Conservation (phyloP, 2,888 invertebrate genomes). For the Eurytoma adleriae region DNA sequence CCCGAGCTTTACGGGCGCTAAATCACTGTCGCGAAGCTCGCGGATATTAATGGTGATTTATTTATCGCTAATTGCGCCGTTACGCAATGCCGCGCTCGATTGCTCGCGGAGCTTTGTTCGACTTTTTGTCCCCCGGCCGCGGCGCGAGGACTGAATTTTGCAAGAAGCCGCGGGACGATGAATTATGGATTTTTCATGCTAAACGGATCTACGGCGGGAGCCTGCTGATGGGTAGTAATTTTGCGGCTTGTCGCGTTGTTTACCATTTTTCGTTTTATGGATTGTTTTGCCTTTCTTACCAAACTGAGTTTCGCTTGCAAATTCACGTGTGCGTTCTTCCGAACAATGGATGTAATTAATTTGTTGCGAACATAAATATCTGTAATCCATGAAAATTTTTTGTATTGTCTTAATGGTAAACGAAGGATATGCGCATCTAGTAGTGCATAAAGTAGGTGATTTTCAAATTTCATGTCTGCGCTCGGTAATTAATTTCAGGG, state of each 20-base stretch:
- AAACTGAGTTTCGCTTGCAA: too few species aligned
- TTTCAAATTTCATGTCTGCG: too few species aligned
- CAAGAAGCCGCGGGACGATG: constrained; percentile 9
- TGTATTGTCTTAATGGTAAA: too few species aligned
- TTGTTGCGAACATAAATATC: neutral
- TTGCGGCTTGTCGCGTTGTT: neutral
- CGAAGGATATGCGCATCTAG: too few species aligned
- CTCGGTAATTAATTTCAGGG: too few species aligned
- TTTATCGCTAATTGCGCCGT: constrained; percentile 51
- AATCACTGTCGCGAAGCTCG: constrained; percentile 50
- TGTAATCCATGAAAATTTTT: too few species aligned
- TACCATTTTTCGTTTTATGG: neutral
- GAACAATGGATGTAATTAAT: too few species aligned
- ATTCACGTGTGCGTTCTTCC: too few species aligned
- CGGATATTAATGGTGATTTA: constrained; percentile 56
- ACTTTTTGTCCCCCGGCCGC: constrained; percentile 34
- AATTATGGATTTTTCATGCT: constrained; percentile 35
- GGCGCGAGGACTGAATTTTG: constrained; percentile 19
- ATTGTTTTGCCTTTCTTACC: too few species aligned
- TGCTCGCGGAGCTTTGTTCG: constrained; percentile 32
- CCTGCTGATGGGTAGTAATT: constrained; percentile 15
- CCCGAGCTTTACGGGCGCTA: constrained; percentile 45
- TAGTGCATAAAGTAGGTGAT: too few species aligned
- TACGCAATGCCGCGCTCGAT: constrained; percentile 16
- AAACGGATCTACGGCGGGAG: neutral